phyloP scores from a whole-genome alignment of 2,888 invertebrate species.

The Netelia melanura region DNA sequence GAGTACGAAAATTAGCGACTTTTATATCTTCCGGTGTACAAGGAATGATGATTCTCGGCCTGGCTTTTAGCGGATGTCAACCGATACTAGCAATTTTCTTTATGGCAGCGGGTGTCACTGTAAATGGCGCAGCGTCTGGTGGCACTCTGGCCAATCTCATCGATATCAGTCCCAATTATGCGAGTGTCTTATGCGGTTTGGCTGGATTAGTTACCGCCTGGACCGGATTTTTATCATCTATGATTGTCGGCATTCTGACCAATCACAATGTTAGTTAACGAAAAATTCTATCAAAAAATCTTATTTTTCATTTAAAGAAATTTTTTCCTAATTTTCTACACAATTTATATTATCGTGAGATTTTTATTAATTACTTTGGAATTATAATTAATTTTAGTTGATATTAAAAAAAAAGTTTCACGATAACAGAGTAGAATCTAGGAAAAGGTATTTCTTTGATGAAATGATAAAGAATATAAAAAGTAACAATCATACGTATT shows the following conservation, averaged over 20 bases:
- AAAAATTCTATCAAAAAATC: conserved; percentile 16
- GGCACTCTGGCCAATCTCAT: conserved; percentile 89
- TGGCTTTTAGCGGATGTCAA: conserved; percentile 89
- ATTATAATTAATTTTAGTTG: not conserved
- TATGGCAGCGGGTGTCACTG: conserved; percentile 87
- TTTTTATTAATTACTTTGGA: not conserved
- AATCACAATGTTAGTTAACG: conserved; percentile 87
- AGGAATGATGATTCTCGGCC: conserved; percentile 87
- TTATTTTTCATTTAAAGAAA: conserved; percentile 3
- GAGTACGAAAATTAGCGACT: conserved; percentile 88
- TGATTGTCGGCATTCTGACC: conserved; percentile 88
- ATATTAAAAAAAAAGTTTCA: not conserved
- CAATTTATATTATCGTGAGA: not conserved
- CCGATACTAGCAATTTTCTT: conserved; percentile 87
- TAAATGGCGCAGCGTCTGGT: conserved; percentile 89
- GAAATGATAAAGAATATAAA: conserved; percentile 2
- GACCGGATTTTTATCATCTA: conserved; percentile 88
- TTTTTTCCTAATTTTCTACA: conserved; percentile 18
- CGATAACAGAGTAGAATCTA: no score
- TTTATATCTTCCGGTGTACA: conserved; percentile 87
- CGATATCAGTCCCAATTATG: conserved; percentile 89
- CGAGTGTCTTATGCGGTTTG: conserved; percentile 87
- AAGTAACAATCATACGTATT: not conserved
- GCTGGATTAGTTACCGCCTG: conserved; percentile 87
- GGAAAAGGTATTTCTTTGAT: not conserved